These are phyloP conservation scores for Cotesia congregata DNA, from an alignment of 2,888 invertebrate genomes.

Conservation along the genomic window DNA sequence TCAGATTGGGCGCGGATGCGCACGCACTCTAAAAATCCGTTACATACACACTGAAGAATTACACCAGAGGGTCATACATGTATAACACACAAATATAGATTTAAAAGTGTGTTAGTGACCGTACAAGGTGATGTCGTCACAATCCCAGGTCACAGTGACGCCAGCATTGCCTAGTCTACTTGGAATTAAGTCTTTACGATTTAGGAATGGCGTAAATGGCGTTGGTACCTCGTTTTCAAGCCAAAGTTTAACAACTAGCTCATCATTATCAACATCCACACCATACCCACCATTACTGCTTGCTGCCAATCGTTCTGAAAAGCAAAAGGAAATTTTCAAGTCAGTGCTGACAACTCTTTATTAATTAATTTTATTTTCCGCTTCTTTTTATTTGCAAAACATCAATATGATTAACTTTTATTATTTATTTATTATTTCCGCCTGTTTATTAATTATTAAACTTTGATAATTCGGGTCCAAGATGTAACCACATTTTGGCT, in stretches of 20 bases:
- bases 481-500: not conserved
- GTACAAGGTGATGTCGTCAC: not conserved
- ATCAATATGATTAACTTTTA: constrained; percentile 5
- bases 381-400: constrained; percentile 37
- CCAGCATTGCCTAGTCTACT: not conserved
- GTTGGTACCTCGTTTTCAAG: constrained; percentile 53
- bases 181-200: not conserved
- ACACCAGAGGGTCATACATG: not conserved
- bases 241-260: constrained; percentile 18
- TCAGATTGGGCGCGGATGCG: not conserved
- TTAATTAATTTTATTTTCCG: constrained; percentile 46
- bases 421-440: constrained; percentile 41
- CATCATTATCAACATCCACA: not conserved
- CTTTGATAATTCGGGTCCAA: not conserved
- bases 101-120: not conserved
- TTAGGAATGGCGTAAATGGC: constrained; percentile 55
- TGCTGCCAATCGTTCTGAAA: constrained; percentile 66
- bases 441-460: not conserved
- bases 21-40: not conserved
- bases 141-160: not conserved
- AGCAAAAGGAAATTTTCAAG: constrained; percentile 65
- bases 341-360: constrained; percentile 70
- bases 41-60: not conserved
- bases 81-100: not conserved
- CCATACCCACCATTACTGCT: constrained; percentile 49